A percentile compares a stretch with the other conserved stretches of the same genome.
These are phyloP conservation scores for Piliocolobus tephrosceles DNA, from an alignment of 2,113 vertebrate species.

Conservation along the genomic window DNA sequence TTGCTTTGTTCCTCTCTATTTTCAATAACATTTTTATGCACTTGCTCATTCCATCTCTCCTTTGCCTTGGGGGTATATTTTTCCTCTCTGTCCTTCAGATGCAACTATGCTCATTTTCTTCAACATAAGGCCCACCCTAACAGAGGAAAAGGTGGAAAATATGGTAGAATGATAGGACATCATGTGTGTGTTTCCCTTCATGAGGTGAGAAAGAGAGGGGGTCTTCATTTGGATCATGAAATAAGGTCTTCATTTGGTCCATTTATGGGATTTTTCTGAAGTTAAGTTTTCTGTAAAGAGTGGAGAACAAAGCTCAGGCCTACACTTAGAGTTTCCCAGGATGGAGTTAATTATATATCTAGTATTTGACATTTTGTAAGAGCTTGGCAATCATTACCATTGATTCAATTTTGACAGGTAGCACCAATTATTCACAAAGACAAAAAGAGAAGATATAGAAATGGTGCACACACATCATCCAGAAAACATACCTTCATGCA, in stretches of 20 bases:
- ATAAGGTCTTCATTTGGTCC: background rate
- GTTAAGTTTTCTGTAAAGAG: background rate
- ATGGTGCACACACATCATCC: background rate
- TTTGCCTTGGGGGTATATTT: conserved; percentile 2
- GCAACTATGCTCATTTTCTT: background rate
- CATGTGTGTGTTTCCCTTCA: background rate
- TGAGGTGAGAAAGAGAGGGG: background rate
- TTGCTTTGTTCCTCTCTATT: conserved; percentile 47
- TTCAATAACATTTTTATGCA: background rate
- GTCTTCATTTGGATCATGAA: background rate
- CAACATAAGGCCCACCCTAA: background rate
- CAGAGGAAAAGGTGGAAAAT: background rate
- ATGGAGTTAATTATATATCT: background rate
- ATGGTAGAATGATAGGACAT: background rate
- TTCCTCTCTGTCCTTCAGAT: conserved; percentile 54
- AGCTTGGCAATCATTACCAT: background rate
- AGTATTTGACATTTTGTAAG: conserved; percentile 37
- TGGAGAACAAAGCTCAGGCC: background rate
- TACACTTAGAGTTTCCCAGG: background rate
- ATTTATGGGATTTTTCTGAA: background rate
- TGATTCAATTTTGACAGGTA: background rate
- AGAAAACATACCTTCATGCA: background rate
- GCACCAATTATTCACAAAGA: background rate
- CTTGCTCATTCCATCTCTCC: background rate
- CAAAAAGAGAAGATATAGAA: background rate